Base-by-base conservation (phyloP, 2,797 vertebrate genomes). In the Botia kubotai region DNA sequence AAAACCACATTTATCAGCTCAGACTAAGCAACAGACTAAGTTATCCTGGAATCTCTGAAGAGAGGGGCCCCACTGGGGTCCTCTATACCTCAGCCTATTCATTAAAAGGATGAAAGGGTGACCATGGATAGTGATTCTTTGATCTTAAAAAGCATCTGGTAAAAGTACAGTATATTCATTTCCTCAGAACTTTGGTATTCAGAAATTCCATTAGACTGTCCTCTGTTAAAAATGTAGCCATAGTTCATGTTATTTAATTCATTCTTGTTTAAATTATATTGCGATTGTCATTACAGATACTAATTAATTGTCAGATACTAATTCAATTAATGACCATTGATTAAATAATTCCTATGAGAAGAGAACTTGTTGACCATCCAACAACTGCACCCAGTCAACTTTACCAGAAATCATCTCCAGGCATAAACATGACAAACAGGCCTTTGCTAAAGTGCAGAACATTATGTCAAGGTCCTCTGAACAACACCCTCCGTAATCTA, bases 401-500 rank as follows among this genome's bases (percentile, higher is more conserved):
- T 50, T 43, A 66, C 21, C 53, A 57, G 21, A 73, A 67, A 66
- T 73, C 78, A 73, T 73, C 11, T 55, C 12, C 19, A 23, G 33
- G 62, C 17, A 66, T 43, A 39, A 63, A 72, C 78, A 71, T 73
- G 78, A 73, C 50, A 67, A 43, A 65, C 48, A n/a, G 17, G 50
- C 11, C 13, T 73, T 33, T 80, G 78, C 73, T 80, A 73, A 79
- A 57, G 19, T 21, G 50, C 70, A 19, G 60, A 58, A 67, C 36
- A 80, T 72, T 67, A 73, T 33, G 50, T 73, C 78, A 80, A 80
- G 70, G 62, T 80, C 78, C 50, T 48, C 50, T 4, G 4, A 73
- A 80, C 78, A 80, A 80, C 50, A 65, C 33, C 70, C 12, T 80
- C 70, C 23, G 73, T 73, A 80, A 73, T 80, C 60, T 80, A 80